Evolutionary conservation across 2,888 invertebrate genomes (phyloP), one percentile per base, ranked within the genome.

Genomic region (Lasioglossum villosulum): DNA sequence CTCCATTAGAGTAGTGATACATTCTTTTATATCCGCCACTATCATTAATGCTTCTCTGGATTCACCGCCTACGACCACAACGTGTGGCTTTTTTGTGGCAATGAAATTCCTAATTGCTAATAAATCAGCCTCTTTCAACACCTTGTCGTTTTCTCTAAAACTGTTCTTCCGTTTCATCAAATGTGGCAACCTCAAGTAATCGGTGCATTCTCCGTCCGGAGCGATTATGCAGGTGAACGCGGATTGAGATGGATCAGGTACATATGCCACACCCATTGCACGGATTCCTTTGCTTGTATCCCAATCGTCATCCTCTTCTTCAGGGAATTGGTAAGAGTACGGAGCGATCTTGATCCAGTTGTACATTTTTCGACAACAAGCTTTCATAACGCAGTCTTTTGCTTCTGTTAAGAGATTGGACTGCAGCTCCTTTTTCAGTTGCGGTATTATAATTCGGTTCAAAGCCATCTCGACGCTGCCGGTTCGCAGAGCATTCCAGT

Each of bases 261-360:
- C 97, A 94, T 97, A 99, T 14, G 98, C 98, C 34, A 99, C 95
- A 1, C 98, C 98, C 96, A 99, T 96, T 0, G 99, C 98, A 63
- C 98, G 96, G 6, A 98, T 96, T 45, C 99, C 99, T 95, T 97
- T 97, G 23, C 96, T 96, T 0, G 97, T 97, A 89, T 98, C 98
- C 98, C 98, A 98, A 86, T 99, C 99, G 80, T 99, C 98, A 80
- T 98, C 98, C 79, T 98, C 98, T 86, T 98, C 98, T 80, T 98
- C 98, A 0, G 96, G 96, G 83, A 96, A 97, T 86, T 97, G 96
- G 0, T 97, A 96, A 87, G 96, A 96, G 93, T 98, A 99, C 0
- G 99, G 99, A 0, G 98, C 97, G n/a, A 96, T 96, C 95, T 98
- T 98, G 70, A 99, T 96, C 98, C 98, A 99, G 93, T 98, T 98